phyloP scores from a whole-genome alignment of 2,797 vertebrate genomes.

The Pelodytes ibericus region DNA sequence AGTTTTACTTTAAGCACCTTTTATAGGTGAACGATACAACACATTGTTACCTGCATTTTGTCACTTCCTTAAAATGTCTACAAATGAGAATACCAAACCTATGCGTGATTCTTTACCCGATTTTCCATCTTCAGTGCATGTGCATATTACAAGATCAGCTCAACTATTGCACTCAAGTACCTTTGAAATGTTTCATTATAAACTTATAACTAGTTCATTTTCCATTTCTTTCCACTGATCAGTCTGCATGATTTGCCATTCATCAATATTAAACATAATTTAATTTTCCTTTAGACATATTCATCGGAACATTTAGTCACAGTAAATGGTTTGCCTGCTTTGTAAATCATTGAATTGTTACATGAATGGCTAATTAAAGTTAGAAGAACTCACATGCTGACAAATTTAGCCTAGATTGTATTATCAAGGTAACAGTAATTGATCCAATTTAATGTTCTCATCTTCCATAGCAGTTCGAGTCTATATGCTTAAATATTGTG shows the following conservation, averaged over 20 bases:
- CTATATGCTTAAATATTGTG: conserved; percentile 4
- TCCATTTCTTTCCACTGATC: conserved; percentile 17
- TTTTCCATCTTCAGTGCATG: conserved; percentile 8
- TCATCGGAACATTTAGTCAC: conserved; percentile 31
- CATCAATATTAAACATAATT: conserved; percentile 39
- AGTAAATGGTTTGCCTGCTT: conserved; percentile 23
- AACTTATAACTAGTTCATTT: conserved; percentile 30
- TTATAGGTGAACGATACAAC: conserved; percentile 17
- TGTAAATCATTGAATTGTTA: conserved; percentile 37
- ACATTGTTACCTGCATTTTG: background rate
- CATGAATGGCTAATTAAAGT: conserved; percentile 35
- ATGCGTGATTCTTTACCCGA: conserved; percentile 31
- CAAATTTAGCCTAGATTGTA: conserved; percentile 4
- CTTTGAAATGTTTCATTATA: conserved; percentile 38
- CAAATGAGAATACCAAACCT: conserved; percentile 7
- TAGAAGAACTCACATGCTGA: conserved; percentile 16
- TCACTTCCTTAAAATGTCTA: no score
- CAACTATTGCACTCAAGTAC: conserved; percentile 27
- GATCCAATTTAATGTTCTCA: conserved; percentile 20
- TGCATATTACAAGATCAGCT: conserved; percentile 17
- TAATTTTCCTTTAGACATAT: conserved; percentile 36
- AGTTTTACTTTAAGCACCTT: background rate
- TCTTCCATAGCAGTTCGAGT: conserved; percentile 13
- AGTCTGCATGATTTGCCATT: conserved; percentile 20
- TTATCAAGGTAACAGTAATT: conserved; percentile 25